Evolutionary conservation across 2,113 vertebrate genomes (phyloP), one percentile per base, ranked within the genome.

Genomic region (Leucopsar rothschildi): DNA sequence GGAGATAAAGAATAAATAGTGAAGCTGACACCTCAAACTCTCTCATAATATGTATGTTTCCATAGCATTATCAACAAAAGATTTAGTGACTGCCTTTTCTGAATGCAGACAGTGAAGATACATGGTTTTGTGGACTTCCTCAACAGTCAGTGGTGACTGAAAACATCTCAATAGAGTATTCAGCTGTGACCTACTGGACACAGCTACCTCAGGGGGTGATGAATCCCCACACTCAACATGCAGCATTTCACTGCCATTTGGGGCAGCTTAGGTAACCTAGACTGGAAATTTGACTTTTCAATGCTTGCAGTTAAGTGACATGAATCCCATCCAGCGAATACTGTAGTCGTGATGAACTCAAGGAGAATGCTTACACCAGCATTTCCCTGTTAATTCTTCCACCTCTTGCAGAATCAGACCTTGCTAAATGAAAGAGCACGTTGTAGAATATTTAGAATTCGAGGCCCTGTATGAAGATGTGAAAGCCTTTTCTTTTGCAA

Each of bases 371-470:
- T 69, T 37, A 27, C 12, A 57, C 14, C 28, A 80, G 21, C 25
- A 39, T 47, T 83, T 88, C 8, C 16, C 23, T 80, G 5, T 15
- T 88, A 65, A 73, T 86, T 76, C 23, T 59, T 53, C 57, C 27
- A 40, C 55, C 71, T 80, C 28, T 53, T 70, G 45, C 23, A 55
- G 39, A 92, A 80, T 77, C 33, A 80, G 39, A 72, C 19, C 12
- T 82, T 45, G 12, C 14, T 66, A 82, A 84, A 71, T 0, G 2
- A 60, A 64, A 45, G 10, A 72, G 12, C 9, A 52, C 0, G 0
- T 15, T n/a, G 9, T 21, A 61, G 11, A 19, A 15, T 47, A 15
- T 61, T 88, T 63, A 73, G 15, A 83, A 63, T 73, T 73, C 5
- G 2, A 50, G 47, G 17, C 1, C 15, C 17, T 5, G 4, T 63